Conservation (phyloP, 1,140 invertebrate genomes). For the Lordiphosa mommai region DNA sequence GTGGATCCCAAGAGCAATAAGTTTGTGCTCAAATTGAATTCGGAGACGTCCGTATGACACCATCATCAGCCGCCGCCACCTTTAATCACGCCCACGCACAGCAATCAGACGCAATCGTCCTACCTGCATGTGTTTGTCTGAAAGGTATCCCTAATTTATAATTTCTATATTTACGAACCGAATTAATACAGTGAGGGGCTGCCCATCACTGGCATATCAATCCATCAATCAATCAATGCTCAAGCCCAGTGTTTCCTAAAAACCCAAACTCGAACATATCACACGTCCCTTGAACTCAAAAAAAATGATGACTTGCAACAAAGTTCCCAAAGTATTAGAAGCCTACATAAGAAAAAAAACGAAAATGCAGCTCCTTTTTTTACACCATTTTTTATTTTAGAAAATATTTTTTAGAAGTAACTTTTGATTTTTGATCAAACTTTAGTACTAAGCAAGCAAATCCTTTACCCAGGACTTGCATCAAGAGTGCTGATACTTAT, state of each 20-base stretch:
- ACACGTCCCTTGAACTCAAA: conserved; percentile 38
- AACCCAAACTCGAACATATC: conserved; percentile 62
- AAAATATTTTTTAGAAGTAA: conserved; percentile 26
- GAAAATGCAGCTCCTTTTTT: conserved; percentile 43
- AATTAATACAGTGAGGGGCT: conserved; percentile 13
- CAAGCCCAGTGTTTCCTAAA: conserved; percentile 59
- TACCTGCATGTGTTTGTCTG: conserved; percentile 76
- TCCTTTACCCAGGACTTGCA: no score
- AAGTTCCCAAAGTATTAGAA: conserved; percentile 70
- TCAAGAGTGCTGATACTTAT: no score
- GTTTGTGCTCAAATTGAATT: conserved; percentile 96
- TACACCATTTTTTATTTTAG: conserved; percentile 35
- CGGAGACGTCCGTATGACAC: conserved; percentile 96
- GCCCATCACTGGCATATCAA: background rate
- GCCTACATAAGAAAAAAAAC: conserved; percentile 39
- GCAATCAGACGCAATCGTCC: conserved; percentile 73
- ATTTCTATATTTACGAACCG: background rate
- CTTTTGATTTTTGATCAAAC: no score
- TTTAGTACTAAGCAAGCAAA: no score
- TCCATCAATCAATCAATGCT: conserved; percentile 21
- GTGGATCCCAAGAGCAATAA: conserved; percentile 96
- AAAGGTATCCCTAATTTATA: conserved; percentile 2
- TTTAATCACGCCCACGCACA: conserved; percentile 66
- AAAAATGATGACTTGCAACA: conserved; percentile 40
- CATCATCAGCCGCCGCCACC: conserved; percentile 43